Percentiles rank a stretch among this genome's conserved stretches.
These are phyloP conservation scores for Drosophila longiperda DNA, from an alignment of 2,888 invertebrate species.

Conservation along the genomic window DNA sequence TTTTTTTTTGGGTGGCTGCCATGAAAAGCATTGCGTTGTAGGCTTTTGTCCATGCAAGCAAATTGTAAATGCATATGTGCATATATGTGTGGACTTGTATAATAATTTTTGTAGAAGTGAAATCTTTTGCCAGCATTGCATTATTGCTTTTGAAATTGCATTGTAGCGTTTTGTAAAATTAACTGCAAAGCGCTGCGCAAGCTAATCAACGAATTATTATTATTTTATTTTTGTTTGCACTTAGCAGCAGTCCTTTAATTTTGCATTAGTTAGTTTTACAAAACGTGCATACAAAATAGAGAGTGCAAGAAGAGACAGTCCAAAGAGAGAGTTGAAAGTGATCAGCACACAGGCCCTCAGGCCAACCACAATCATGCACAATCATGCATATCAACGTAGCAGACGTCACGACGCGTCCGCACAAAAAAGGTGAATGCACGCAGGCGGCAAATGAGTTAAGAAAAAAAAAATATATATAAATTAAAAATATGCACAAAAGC, in stretches of 20 bases:
- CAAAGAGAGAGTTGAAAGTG: not conserved
- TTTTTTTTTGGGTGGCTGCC: slow-evolving; percentile 17
- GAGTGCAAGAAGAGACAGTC: not conserved
- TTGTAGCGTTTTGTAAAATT: slow-evolving; percentile 36
- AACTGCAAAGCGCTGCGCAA: slow-evolving; percentile 44
- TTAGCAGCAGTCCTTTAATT: slow-evolving; percentile 15
- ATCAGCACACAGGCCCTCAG: not conserved
- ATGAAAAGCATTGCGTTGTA: slow-evolving; percentile 46
- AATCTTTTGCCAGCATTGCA: slow-evolving; percentile 43
- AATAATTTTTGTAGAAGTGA: slow-evolving; percentile 15
- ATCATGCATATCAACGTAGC: slow-evolving; percentile 2
- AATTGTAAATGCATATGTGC: slow-evolving; percentile 25
- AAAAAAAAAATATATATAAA: not conserved
- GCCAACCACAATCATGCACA: slow-evolving; percentile 5
- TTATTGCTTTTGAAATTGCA: slow-evolving; percentile 38
- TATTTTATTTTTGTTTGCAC: not conserved
- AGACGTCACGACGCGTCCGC: slow-evolving; percentile 24
- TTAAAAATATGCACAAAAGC: not conserved
- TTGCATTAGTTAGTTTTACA: not conserved
- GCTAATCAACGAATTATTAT: slow-evolving; percentile 26
- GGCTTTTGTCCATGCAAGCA: slow-evolving; percentile 60
- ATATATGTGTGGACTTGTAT: slow-evolving; percentile 2
- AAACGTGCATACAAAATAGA: not conserved
- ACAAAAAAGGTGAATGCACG: slow-evolving; percentile 52
- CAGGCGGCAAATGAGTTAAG: slow-evolving; percentile 17